phyloP scores from a whole-genome alignment of 2,797 vertebrate species.

The Enteromius paludinosus region DNA sequence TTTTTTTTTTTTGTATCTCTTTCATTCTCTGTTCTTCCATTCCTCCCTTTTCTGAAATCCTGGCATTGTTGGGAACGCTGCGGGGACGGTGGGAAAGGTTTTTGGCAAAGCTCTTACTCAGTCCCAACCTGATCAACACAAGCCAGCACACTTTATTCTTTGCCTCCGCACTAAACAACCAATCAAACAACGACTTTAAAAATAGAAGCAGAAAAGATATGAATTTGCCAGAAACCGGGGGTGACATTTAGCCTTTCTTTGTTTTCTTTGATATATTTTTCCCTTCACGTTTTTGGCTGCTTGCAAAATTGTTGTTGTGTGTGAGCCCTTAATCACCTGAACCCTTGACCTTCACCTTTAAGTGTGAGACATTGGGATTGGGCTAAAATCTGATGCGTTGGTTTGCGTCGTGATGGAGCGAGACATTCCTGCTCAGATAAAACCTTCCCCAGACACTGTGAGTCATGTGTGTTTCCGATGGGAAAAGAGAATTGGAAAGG shows the following conservation, averaged over 20 bases:
- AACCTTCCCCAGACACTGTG: slow-evolving; percentile 50
- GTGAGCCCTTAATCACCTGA: background rate
- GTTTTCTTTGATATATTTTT: background rate
- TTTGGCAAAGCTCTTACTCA: slow-evolving; percentile 8
- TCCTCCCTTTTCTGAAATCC: background rate
- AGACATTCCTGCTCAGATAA: slow-evolving; percentile 8
- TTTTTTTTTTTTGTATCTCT: background rate
- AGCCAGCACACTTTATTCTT: background rate
- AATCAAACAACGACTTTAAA: slow-evolving; percentile 16
- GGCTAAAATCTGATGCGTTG: slow-evolving; percentile 11
- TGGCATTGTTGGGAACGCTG: slow-evolving; percentile 11
- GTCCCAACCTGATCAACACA: slow-evolving; percentile 8
- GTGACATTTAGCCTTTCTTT: background rate
- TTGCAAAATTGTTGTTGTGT: background rate
- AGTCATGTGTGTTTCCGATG: slow-evolving; percentile 56
- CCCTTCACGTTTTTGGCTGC: background rate
- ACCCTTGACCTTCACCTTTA: slow-evolving; percentile 4
- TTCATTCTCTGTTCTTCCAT: background rate
- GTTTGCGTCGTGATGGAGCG: slow-evolving; percentile 45
- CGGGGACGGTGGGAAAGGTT: slow-evolving; percentile 6
- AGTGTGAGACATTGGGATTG: background rate
- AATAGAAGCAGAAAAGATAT: slow-evolving; percentile 22
- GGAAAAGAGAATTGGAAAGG: slow-evolving; percentile 50
- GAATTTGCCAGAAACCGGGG: slow-evolving; percentile 3
- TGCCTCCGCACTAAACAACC: background rate